Evolutionary conservation across 2,888 invertebrate genomes (phyloP), one percentile per base, ranked within the genome.

Genomic region (Zonitis immaculata): DNA sequence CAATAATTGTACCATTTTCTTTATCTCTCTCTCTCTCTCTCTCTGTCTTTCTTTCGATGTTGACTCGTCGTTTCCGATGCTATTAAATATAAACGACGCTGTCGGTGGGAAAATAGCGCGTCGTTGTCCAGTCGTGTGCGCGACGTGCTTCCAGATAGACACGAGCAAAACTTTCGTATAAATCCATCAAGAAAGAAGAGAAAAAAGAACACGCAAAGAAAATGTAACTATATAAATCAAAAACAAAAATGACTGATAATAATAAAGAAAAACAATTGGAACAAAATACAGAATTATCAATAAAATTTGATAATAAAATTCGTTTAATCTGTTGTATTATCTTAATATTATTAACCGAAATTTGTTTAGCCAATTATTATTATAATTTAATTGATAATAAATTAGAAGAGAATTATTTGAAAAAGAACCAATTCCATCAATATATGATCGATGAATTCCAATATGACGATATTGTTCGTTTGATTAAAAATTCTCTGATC

Each of bases 241-340:
- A 4, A 25, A 25, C 25, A 25, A 25, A 4, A 6, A 25, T 6
- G 25, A 4, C 6, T 7, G 25, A 25, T 6, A 32, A 32, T 32
- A 3, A 14, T 32, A 32, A 16, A 5, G 30, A 30, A 7, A 14
- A 32, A 14, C 14, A 8, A 32, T 14, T 32, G 2, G 14, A 32
- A 32, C 32, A 32, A 32, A 2, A 32, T 2, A 32, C 1, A 8
- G 14, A 32, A 14, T 6, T 6, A 32, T 32, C 14, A 56, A 58
- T 68, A 42, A 74, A 73, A 54, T 73, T 73, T 6, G 74, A 73
- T 62, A 75, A 75, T 51, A 75, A 74, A 9, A 66, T 73, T 47
- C 69, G 75, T 11, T 71, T 75, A 5, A 62, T 75, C 43, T 75
- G 74, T 62, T 75, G 75, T 61, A 74, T 75, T 11, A 57, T 75